Conservation (phyloP, 2,113 vertebrate species). For the Regulus satrapa region DNA sequence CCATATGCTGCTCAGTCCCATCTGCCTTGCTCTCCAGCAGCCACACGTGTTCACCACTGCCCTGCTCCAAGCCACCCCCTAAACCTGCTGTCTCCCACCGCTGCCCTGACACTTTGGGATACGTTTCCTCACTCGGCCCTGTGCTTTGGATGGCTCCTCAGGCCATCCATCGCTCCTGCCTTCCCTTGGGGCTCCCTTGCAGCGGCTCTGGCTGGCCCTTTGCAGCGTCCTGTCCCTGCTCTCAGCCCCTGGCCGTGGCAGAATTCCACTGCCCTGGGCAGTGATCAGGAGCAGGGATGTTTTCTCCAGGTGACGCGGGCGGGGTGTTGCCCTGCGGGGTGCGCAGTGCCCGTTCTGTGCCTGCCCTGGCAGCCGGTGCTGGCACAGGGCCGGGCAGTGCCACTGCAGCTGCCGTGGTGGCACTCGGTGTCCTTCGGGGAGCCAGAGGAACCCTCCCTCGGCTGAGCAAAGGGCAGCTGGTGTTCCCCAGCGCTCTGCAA, state of each 20-base stretch:
- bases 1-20: background rate
- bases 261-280: accelerated
- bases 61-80: background rate
- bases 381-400: accelerated
- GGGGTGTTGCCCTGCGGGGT: background rate
- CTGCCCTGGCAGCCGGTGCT: background rate
- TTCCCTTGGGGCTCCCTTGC: background rate
- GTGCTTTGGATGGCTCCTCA: background rate
- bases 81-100: accelerated
- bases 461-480: background rate
- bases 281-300: background rate
- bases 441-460: background rate
- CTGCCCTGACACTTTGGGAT: accelerated
- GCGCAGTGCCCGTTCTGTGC: accelerated
- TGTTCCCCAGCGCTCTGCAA: background rate
- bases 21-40: background rate
- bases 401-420: background rate
- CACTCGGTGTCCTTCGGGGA: accelerated
- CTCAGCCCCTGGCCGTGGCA: background rate
- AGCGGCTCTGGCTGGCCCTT: background rate
- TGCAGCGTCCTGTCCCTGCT: background rate
- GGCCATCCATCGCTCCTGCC: background rate
- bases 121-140: background rate
- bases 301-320: accelerated
- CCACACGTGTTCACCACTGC: accelerated